Percentiles rank a stretch among this genome's conserved stretches.
phyloP scores from a whole-genome alignment of 2,797 vertebrate species.

The Amniataba percoides region DNA sequence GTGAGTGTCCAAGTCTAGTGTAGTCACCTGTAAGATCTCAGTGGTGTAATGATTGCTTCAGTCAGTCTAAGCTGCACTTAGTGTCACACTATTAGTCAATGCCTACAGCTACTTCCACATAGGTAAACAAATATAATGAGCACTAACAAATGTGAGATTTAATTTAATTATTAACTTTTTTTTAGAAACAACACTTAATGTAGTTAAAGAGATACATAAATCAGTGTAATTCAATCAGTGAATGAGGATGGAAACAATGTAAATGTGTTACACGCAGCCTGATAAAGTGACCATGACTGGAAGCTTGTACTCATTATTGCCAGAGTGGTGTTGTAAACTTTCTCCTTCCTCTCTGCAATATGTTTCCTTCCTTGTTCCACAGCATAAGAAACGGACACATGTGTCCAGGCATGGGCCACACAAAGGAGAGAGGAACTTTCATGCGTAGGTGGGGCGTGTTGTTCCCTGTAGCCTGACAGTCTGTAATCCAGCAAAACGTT shows the following conservation, averaged over 20 bases:
- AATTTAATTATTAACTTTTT: background rate
- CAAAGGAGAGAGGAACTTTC: conserved; percentile 57
- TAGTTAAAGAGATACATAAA: background rate
- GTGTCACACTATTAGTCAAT: background rate
- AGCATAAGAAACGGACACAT: conserved; percentile 56
- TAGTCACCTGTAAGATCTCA: conserved; percentile 4
- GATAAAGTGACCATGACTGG: conserved; percentile 26
- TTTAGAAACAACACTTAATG: background rate
- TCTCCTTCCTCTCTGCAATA: conserved; percentile 76
- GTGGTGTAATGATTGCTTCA: background rate
- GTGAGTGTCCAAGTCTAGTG: background rate
- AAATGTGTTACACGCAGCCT: conserved; percentile 24
- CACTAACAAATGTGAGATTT: background rate
- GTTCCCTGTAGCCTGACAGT: background rate
- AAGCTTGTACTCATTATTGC: conserved; percentile 56
- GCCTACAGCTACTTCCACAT: background rate
- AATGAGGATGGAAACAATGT: conserved; percentile 26
- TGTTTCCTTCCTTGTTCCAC: conserved; percentile 78
- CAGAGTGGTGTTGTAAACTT: conserved; percentile 70
- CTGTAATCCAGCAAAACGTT: background rate
- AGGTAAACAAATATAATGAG: background rate
- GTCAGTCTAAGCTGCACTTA: conserved; percentile 8
- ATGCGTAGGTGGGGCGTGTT: conserved; percentile 35
- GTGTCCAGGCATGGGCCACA: conserved; percentile 43
- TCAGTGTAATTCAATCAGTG: background rate